Conservation (phyloP, 2,113 vertebrate species). For the Falco punctatus region DNA sequence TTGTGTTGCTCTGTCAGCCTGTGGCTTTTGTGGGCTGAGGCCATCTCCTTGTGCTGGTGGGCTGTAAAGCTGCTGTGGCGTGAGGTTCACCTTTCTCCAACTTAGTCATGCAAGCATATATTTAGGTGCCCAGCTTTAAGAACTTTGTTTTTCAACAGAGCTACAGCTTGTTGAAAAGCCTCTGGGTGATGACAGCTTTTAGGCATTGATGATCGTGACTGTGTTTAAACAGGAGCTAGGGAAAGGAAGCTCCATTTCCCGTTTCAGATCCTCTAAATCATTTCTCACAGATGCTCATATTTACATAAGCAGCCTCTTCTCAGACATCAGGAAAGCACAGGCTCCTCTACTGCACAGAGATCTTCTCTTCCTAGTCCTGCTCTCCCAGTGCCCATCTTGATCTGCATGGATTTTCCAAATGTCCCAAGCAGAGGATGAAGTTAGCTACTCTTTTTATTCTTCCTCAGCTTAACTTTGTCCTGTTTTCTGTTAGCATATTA, state of each 20-base stretch:
- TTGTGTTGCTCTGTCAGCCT: not conserved
- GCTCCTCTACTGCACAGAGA: not conserved
- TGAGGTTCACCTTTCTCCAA: not conserved
- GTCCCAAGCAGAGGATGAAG: not conserved
- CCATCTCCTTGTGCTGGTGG: not conserved
- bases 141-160: not conserved
- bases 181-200: not conserved
- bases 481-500: not conserved
- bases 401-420: not conserved
- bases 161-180: not conserved
- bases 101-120: rapidly evolving
- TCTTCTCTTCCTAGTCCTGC: not conserved
- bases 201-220: not conserved
- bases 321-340: not conserved
- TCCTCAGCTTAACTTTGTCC: not conserved
- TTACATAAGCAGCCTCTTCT: not conserved
- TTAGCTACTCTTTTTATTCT: not conserved
- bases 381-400: not conserved
- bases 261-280: not conserved
- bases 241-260: not conserved
- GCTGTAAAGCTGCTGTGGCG: not conserved
- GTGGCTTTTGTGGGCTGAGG: not conserved
- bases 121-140: not conserved
- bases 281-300: not conserved
- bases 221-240: not conserved